Evolutionary conservation across 1,140 invertebrate genomes (phyloP).

Genomic region (Drosophila punjabiensis): DNA sequence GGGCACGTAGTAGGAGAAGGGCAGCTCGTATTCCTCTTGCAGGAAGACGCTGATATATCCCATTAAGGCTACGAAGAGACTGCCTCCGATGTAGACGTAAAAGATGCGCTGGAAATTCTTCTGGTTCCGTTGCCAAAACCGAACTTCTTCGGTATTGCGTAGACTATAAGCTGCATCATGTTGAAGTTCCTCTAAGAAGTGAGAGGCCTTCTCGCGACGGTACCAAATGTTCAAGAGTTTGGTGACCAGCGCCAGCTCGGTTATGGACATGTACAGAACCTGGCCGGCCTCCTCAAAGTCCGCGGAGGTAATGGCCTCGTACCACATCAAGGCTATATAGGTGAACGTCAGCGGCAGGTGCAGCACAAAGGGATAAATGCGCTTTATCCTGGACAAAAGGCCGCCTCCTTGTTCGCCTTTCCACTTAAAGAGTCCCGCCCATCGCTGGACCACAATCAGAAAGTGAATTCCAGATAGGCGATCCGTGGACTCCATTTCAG

Average conservation of each 20-base stretch:
- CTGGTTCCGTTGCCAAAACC: slow-evolving; percentile 47
- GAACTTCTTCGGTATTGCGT: slow-evolving; percentile 22
- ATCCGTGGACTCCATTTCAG: slow-evolving; percentile 49
- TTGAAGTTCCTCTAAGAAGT: slow-evolving; percentile 46
- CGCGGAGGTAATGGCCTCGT: slow-evolving; percentile 48
- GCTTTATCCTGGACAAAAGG: slow-evolving; percentile 5
- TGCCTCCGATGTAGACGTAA: slow-evolving; percentile 41
- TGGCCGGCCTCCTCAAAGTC: slow-evolving; percentile 62
- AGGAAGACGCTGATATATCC: slow-evolving; percentile 58
- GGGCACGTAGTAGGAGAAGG: slow-evolving; percentile 73
- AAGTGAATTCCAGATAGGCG: slow-evolving; percentile 31
- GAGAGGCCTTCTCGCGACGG: slow-evolving; percentile 21
- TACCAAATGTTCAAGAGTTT: slow-evolving; percentile 73
- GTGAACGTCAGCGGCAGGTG: slow-evolving; percentile 73
- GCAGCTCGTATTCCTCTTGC: slow-evolving; percentile 57
- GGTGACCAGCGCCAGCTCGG: slow-evolving; percentile 55
- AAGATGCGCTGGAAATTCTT: slow-evolving; percentile 52
- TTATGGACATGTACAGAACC: slow-evolving; percentile 74
- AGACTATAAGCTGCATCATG: slow-evolving; percentile 25
- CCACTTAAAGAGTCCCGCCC: slow-evolving; percentile 57
- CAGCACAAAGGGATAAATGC: slow-evolving; percentile 42
- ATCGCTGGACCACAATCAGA: slow-evolving; percentile 34
- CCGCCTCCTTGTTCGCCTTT: slow-evolving; percentile 5
- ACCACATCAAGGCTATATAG: slow-evolving; percentile 68
- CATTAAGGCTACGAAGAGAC: slow-evolving; percentile 32